These are phyloP conservation scores for Pteronura brasiliensis DNA, from an alignment of 2,113 vertebrate species.

Conservation along the genomic window DNA sequence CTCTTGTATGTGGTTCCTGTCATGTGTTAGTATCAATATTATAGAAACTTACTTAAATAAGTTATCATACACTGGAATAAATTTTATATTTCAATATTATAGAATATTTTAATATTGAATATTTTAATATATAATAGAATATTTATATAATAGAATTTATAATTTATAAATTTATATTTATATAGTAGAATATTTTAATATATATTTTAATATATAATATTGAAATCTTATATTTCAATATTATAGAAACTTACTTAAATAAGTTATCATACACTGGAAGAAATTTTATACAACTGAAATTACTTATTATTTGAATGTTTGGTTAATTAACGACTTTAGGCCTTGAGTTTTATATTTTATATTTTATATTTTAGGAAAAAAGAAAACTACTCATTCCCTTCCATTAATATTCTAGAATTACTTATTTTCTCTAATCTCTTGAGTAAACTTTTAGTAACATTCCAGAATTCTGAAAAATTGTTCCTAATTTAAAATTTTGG, in stretches of 20 bases:
- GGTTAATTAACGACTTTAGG: not conserved
- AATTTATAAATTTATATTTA: no score
- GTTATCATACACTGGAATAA: not conserved
- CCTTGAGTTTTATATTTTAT: no score
- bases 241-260: not conserved
- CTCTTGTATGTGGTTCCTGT: not conserved
- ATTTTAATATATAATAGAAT: no score
- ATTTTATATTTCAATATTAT: no score
- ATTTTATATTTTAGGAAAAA: not conserved
- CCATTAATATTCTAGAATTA: not conserved
- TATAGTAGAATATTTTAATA: no score
- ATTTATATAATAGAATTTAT: no score
- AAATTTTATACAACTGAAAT: not conserved
- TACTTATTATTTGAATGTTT: not conserved
- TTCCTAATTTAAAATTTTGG: not conserved
- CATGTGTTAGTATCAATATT: not conserved
- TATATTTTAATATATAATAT: no score
- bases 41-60: not conserved
- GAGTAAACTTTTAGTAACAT: not conserved
- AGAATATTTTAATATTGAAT: no score
- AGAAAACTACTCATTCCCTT: not conserved
- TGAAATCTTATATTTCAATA: no score
- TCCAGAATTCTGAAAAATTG: not conserved
- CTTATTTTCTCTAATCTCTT: not conserved
- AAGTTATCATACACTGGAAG: not conserved